These are phyloP conservation scores for Myzus persicae DNA, from an alignment of 1,140 invertebrate species.

Conservation along the genomic window DNA sequence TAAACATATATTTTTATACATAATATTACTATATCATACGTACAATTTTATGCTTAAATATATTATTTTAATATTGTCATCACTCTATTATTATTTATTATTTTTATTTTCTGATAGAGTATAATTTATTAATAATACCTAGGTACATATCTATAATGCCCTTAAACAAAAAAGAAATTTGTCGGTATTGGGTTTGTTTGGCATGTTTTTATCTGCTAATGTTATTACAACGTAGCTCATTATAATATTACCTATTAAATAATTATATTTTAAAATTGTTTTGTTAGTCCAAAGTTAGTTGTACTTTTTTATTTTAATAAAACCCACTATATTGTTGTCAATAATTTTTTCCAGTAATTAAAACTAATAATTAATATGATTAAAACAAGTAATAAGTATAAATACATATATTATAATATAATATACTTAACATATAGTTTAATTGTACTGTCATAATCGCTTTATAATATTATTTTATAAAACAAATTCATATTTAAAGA, in stretches of 20 bases:
- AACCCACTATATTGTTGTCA: not conserved
- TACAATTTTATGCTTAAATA: not conserved
- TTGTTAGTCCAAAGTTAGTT: not conserved
- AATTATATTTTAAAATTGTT: not conserved
- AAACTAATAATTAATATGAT: not conserved
- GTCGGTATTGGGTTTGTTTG: not conserved
- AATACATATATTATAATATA: not conserved
- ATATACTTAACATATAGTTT: not conserved
- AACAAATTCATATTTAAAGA: not conserved
- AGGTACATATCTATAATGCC: not conserved
- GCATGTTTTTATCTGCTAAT: not conserved
- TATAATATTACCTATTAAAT: not conserved
- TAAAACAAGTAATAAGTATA: not conserved
- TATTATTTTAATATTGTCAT: not conserved
- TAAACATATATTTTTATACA: not conserved
- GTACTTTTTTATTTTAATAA: not conserved
- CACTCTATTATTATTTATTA: not conserved
- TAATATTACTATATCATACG: not conserved
- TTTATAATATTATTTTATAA: constrained; percentile 15
- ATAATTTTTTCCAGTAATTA: not conserved
- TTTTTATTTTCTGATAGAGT: not conserved
- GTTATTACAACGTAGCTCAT: not conserved
- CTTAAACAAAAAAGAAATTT: not conserved
- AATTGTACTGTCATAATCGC: not conserved
- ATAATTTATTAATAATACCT: not conserved